Conservation (phyloP, 2,888 invertebrate genomes). For the Drosophila trichaetosa region DNA sequence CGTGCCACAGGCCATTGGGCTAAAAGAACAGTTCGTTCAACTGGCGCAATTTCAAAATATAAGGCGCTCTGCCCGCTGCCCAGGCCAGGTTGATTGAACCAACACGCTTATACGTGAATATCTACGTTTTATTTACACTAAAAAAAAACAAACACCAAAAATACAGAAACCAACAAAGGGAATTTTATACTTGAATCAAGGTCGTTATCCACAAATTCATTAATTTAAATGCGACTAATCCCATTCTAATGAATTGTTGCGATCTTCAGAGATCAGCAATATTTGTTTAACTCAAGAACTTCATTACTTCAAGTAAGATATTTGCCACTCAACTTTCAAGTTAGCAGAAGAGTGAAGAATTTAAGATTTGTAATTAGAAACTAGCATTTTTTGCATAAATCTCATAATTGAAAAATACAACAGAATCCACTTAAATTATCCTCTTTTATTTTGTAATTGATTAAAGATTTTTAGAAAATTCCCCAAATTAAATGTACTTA, state of each 20-base stretch:
- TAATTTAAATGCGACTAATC: background rate
- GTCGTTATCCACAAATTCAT: background rate
- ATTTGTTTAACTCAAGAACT: background rate
- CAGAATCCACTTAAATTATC: background rate
- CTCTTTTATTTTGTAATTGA: background rate
- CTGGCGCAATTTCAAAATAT: slow-evolving; percentile 55
- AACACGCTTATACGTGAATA: background rate
- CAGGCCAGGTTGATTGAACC: slow-evolving; percentile 53
- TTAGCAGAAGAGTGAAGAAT: no score
- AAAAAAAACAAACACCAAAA: background rate
- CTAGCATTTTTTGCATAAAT: no score
- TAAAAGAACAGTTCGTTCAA: slow-evolving; percentile 57
- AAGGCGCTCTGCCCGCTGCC: slow-evolving; percentile 34
- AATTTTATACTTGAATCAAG: background rate
- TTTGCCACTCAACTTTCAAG: background rate
- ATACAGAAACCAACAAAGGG: background rate
- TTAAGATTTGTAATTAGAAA: background rate
- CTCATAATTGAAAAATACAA: no score
- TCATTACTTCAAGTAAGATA: background rate
- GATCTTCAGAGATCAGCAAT: background rate
- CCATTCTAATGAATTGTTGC: background rate
- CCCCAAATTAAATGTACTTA: background rate
- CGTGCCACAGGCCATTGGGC: slow-evolving; percentile 52
- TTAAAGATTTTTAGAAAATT: background rate
- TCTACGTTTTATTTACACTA: background rate